phyloP scores from a whole-genome alignment of 2,113 vertebrate species.

The Sialia sialis region DNA sequence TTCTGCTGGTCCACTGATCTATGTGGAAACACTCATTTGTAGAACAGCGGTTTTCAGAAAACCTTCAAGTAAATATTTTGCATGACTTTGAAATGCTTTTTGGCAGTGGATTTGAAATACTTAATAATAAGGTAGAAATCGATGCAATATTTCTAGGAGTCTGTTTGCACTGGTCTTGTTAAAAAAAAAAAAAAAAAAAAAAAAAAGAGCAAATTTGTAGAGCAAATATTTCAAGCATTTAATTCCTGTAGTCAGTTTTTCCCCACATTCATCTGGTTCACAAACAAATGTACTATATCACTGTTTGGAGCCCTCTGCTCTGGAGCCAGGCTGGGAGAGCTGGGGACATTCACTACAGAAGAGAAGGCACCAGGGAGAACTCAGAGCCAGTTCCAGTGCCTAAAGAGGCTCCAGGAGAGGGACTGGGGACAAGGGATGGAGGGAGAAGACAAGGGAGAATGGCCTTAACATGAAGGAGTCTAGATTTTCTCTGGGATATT shows the following conservation, averaged over 20 bases:
- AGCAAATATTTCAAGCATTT: not conserved
- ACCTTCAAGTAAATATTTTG: not conserved
- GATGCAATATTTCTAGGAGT: not conserved
- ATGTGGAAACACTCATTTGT: rapidly evolving
- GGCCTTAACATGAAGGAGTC: not conserved
- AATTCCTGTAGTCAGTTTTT: not conserved
- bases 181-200: not conserved
- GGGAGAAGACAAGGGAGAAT: not conserved
- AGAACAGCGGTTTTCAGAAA: not conserved
- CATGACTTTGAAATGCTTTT: not conserved
- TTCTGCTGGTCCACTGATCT: not conserved
- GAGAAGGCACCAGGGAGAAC: rapidly evolving
- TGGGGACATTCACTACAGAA: rapidly evolving
- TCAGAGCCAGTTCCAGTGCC: rapidly evolving
- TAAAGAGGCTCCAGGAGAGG: not conserved
- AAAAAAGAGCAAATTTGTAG: not conserved
- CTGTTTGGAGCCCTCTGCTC: not conserved
- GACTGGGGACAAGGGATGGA: rapidly evolving
- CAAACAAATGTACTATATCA: not conserved
- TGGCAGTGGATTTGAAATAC: not conserved
- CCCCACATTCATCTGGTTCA: not conserved
- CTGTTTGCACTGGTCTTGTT: not conserved
- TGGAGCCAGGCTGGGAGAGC: not conserved
- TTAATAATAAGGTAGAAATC: not conserved
- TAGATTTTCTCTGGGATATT: not conserved